Base-by-base conservation (phyloP, 2,888 invertebrate genomes). In the Aphrophora alni region DNA sequence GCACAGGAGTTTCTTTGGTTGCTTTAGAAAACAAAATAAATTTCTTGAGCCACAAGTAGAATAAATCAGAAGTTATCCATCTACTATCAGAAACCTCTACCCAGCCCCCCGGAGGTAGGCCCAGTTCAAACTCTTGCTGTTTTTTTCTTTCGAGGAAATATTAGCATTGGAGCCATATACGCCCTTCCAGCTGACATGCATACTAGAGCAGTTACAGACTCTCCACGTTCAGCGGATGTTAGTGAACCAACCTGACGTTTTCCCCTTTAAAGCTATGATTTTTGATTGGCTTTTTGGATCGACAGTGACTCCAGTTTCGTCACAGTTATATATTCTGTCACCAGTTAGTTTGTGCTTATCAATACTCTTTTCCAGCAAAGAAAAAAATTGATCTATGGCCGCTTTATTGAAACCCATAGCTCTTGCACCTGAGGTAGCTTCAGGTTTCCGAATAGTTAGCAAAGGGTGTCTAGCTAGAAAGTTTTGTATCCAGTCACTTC, bases 361-460 rank as follows among this genome's bases (percentile, higher is more conserved):
- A 70, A 81, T 33, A 74, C 7, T 5, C 38, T 38, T 24, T 17
- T 44, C 14, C 8, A 44, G 17, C 5, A 44, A 14, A 44, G 44
- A 44, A 14, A 10, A 10, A 14, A 44, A 14, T 14, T 44, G 8
- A 14, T 7, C 5, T 10, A 44, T 14, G 8, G 44, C 8, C 5
- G 2, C 44, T 14, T 44, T 44, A 77, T 87, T 87, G 74, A 88
- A 88, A 1, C 86, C 86, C 73, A 83, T 82, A 75, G 87, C 86
- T 77, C 87, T 80, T 2, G 86, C 87, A 74, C 86, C 85, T 59
- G 86, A 82, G 72, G 86, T 85, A 24, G 83, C 84, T 82, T 86
- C 85, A 80, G 85, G 86, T 83, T 69, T 85, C 38, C 86, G 82
- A 44, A 86, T 73, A 73, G 85, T 84, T 75, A 86, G 83, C 74